A percentile compares a stretch with the other conserved stretches of the same genome.
phyloP scores from a whole-genome alignment of 2,888 invertebrate species.

The Dyspetes luteomarginatus region DNA sequence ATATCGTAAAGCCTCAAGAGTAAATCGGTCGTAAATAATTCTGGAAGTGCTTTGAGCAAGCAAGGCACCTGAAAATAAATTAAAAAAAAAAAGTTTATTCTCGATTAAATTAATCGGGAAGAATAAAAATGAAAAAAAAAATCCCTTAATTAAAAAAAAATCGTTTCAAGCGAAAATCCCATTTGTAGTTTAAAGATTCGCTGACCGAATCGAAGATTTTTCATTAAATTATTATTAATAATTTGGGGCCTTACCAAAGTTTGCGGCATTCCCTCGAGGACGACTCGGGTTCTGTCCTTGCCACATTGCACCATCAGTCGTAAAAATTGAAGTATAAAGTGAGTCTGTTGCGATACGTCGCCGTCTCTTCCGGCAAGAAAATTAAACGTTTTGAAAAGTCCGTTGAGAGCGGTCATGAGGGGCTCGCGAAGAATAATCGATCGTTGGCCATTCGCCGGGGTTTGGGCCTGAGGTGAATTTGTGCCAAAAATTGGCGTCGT shows the following conservation, averaged over 20 bases:
- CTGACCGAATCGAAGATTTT: no score
- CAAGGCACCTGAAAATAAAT: slow-evolving; percentile 86
- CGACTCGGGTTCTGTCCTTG: slow-evolving; percentile 88
- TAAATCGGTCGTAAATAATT: slow-evolving; percentile 89
- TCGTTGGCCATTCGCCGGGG: slow-evolving; percentile 77
- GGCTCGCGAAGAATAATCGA: slow-evolving; percentile 86
- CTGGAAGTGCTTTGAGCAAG: slow-evolving; percentile 91
- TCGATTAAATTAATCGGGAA: background rate
- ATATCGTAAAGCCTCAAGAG: slow-evolving; percentile 92
- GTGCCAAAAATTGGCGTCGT: slow-evolving; percentile 84
- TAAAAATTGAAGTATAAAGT: slow-evolving; percentile 92
- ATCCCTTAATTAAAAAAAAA: no score
- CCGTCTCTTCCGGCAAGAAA: slow-evolving; percentile 89
- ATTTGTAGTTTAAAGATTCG: no score
- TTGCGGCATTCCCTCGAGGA: slow-evolving; percentile 90
- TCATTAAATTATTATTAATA: no score
- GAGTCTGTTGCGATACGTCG: slow-evolving; percentile 92
- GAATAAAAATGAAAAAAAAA: no score
- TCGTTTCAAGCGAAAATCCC: no score
- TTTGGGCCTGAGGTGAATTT: slow-evolving; percentile 81
- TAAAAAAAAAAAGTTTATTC: slow-evolving; percentile 24
- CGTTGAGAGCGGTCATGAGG: slow-evolving; percentile 87
- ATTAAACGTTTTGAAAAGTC: slow-evolving; percentile 89
- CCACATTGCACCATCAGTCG: slow-evolving; percentile 91
- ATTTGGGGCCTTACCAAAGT: slow-evolving; percentile 85